A percentile compares a stretch with the other conserved stretches of the same genome.
phyloP scores from a whole-genome alignment of 2,113 vertebrate genomes.

The Callopanchax toddi region DNA sequence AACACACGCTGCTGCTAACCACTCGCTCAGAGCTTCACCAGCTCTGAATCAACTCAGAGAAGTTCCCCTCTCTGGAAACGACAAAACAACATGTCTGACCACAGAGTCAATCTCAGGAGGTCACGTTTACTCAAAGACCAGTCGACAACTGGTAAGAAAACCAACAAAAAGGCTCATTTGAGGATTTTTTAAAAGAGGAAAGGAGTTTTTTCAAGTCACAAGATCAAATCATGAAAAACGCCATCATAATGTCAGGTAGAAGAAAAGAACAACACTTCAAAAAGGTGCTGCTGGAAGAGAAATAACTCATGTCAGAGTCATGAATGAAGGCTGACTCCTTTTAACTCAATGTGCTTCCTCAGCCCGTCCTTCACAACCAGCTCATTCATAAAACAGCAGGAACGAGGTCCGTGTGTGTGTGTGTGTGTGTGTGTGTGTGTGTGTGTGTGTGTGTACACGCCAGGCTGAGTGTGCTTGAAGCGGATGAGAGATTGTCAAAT shows the following conservation, averaged over 20 bases:
- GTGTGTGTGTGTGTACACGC: conserved; percentile 29
- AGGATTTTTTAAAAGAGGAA: not conserved
- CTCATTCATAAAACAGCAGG: conserved; percentile 84
- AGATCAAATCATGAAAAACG: not conserved
- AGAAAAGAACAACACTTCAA: conserved; percentile 19
- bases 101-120: conserved; percentile 20
- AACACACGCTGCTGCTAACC: conserved; percentile 61
- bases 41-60: conserved; percentile 64
- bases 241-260: not conserved
- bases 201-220: not conserved
- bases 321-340: conserved; percentile 79
- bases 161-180: not conserved
- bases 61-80: conserved; percentile 51
- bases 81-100: conserved; percentile 43
- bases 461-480: not conserved
- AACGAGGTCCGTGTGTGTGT: conserved; percentile 49
- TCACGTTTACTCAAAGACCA: not conserved
- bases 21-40: not conserved
- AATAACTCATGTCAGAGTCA: conserved; percentile 49
- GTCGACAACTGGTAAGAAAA: not conserved
- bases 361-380: conserved; percentile 82
- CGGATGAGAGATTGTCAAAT: conserved; percentile 52
- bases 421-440: conserved; percentile 41
- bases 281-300: conserved; percentile 31
- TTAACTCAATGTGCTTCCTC: conserved; percentile 77